Conservation (phyloP, 2,113 vertebrate species). For the Heterotis niloticus region DNA sequence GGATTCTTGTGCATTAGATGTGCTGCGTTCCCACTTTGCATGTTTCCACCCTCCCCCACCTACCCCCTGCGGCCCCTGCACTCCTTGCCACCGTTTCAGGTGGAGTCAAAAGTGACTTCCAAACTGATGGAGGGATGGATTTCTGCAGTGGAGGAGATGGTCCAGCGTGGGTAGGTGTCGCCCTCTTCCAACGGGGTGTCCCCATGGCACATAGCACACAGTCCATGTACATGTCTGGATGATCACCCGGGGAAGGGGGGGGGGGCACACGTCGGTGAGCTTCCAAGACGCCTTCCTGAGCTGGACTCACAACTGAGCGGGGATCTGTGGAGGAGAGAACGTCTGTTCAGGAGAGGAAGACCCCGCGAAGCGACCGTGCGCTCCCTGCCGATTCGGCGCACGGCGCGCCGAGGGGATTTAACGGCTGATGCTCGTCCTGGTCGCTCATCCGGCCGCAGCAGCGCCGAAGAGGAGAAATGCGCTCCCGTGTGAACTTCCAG, state of each 20-base stretch:
- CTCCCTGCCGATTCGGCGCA: too few relatives aligned
- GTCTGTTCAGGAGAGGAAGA: slow-evolving; percentile 2
- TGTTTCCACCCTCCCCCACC: neutral
- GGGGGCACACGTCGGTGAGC: neutral
- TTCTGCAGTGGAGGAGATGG: too few relatives aligned
- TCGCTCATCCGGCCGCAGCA: slow-evolving; percentile 33
- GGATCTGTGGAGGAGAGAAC: slow-evolving; percentile 17
- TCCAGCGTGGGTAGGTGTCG: neutral
- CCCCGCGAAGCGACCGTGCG: neutral
- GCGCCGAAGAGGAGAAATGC: slow-evolving; percentile 22
- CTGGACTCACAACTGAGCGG: slow-evolving; percentile 28
- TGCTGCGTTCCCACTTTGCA: neutral
- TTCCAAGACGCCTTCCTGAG: slow-evolving; percentile 2
- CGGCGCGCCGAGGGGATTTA: slow-evolving; percentile 25
- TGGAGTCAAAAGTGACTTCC: too few relatives aligned
- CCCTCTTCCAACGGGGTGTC: neutral
- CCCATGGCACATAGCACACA: neutral
- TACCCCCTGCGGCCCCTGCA: too few relatives aligned
- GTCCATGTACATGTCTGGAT: neutral
- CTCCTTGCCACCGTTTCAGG: too few relatives aligned
- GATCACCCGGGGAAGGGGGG: neutral
- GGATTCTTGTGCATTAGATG: neutral
- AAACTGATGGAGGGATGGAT: too few relatives aligned
- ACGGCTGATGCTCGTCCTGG: neutral
- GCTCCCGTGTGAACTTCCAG: slow-evolving; percentile 38